phyloP scores from a whole-genome alignment of 2,888 invertebrate species.

The Argyra leucocephala region DNA sequence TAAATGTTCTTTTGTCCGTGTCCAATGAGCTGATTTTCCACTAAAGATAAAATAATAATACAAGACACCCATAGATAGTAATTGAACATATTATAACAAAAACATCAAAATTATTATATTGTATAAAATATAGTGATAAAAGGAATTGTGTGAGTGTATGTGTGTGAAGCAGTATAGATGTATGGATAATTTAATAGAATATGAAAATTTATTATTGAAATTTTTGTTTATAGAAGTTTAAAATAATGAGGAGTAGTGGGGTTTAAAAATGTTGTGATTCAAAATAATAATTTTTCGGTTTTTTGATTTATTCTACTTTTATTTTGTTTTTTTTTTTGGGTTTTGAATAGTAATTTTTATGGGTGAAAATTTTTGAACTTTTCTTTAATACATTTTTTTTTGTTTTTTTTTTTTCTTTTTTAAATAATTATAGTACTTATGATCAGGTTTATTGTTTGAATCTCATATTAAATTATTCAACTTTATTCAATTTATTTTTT shows the following conservation, averaged over 20 bases:
- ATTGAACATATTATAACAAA: conserved; percentile 6
- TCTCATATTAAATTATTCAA: neutral
- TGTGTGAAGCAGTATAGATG: no score
- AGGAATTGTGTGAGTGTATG: no score
- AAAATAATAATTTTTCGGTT: no score
- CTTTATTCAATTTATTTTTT: neutral
- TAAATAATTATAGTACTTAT: neutral
- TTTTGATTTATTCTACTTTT: neutral
- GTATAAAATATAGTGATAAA: neutral
- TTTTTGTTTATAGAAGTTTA: no score
- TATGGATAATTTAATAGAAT: no score
- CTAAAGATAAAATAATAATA: neutral
- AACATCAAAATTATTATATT: neutral
- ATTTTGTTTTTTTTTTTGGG: neutral
- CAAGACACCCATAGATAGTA: neutral
- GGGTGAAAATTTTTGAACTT: neutral
- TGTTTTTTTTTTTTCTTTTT: neutral
- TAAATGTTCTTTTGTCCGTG: neutral
- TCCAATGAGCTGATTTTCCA: conserved; percentile 3
- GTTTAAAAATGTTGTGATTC: no score
- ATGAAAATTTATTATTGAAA: no score
- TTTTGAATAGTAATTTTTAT: neutral
- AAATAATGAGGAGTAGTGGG: no score
- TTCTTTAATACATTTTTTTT: neutral
- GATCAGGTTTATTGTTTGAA: neutral